Evolutionary conservation across 2,113 vertebrate genomes (phyloP).

Genomic region (Coturnix japonica): DNA sequence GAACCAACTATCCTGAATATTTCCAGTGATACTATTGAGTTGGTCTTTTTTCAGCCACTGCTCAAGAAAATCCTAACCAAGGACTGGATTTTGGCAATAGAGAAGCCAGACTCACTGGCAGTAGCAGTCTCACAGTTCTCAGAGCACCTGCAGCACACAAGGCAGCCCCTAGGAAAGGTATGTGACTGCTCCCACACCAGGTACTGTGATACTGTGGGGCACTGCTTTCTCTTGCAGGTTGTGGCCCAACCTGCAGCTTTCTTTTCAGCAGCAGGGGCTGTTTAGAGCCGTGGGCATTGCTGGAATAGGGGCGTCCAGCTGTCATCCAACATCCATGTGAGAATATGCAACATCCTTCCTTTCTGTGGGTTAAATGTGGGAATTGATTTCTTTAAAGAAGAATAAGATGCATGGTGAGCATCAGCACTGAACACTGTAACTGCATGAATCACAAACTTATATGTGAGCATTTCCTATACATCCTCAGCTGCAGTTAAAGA

Average conservation of each 20-base stretch:
- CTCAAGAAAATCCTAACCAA: conserved; percentile 73
- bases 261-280: accelerated
- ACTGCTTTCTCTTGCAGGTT: not conserved
- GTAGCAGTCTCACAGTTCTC: conserved; percentile 27
- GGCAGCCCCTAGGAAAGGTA: conserved; percentile 66
- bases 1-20: not conserved
- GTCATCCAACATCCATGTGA: not conserved
- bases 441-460: not conserved
- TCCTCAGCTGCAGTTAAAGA: not conserved
- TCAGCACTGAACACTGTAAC: not conserved
- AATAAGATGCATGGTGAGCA: not conserved
- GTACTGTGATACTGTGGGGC: not conserved
- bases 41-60: conserved; percentile 65
- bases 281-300: not conserved
- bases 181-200: accelerated
- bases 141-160: conserved; percentile 49
- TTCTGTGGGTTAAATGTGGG: not conserved
- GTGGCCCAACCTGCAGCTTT: not conserved
- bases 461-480: not conserved
- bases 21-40: not conserved
- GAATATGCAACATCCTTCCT: not conserved
- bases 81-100: conserved; percentile 59
- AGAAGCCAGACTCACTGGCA: not conserved
- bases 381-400: not conserved
- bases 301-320: not conserved